Evolutionary conservation across 2,888 invertebrate genomes (phyloP), one percentile per base, ranked within the genome.

Genomic region (Hydriomena furcata): DNA sequence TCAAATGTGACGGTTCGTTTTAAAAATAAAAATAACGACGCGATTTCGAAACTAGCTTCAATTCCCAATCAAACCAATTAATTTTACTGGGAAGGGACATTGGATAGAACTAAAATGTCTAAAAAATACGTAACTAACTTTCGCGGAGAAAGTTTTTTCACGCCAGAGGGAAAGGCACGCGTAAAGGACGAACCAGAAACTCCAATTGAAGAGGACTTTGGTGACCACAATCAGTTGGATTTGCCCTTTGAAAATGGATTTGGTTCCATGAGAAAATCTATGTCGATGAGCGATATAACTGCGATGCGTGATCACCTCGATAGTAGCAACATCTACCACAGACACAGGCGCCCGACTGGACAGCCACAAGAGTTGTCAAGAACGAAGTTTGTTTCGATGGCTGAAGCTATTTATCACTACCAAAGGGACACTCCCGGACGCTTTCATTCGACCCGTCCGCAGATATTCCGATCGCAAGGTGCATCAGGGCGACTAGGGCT

Each of bases 361-460:
- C 68, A 63, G n/a, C 65, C 68, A 7, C 66, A 72, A 17, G 79
- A 82, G 25, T 55, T 79, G n/a, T 82, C 84, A 0, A 80, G 61
- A 70, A 81, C 71, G 1, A 91, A 87, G 60, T 93, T 91, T 68
- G 86, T 92, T n/a, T 91, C 92, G 1, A 84, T 92, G 85, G 93
- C 93, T 5, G 92, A 93, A 71, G 86, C 90, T 42, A 82, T 93
- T 43, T 87, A 87, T 52, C 91, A 91, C 52, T 92, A 84, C 68
- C 91, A 92, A 57, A 89, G 80, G 49, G 91, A 91, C 61, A 93
- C 93, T 3, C 93, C 93, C 2, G 91, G 91, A 7, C 83, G 93
- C 20, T 93, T 92, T 57, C 90, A 79, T 60, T 68, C 87, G 0
- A 68, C 65, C 5, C 76, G 76, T 7, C 76, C 81, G 0, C 72